Base-by-base conservation (phyloP, 2,888 invertebrate genomes). In the Acronicta psi region DNA sequence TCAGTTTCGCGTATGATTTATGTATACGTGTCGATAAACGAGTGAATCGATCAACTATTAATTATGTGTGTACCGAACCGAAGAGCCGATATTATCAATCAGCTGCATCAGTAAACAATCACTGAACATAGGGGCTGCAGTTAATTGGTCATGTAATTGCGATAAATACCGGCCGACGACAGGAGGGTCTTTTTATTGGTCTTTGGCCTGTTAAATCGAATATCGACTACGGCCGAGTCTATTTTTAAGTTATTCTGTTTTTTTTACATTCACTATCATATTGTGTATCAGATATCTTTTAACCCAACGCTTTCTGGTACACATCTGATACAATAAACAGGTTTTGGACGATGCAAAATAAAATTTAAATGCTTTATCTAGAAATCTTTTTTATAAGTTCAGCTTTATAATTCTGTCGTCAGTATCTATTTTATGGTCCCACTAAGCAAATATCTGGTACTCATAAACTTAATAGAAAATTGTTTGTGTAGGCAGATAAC, bases 81-180 rank as follows among this genome's bases (percentile, higher is more conserved):
- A 42, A 46, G 42, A 46, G 34, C 31, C 38, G 64, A 64, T 69
- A 31, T 9, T 41, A 63, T 71, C 63, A 59, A 71, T 63, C 59
- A 57, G 45, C 54, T 51, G 59, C 47, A 49, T 70, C 51, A 54
- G 31, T 63, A 65, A 60, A 65, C 60, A 56, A 66, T 56, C 36
- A 47, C 34, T 62, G 46, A 58, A 61, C 50, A 55, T 52, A 34
- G 46, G 45, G 17, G 42, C 45, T 34, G 41, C 43, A 42, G 58
- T 65, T 75, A 69, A 74, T 62, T 60, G 60, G 9, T 59, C 56
- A 37, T 65, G 62, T 72, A 69, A 72, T 63, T 63, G 60, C 44
- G 42, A 29, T 62, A 60, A 71, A 58, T 45, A 57, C 45, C 17
- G 25, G 46, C 17, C 23, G 56, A 59, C 69, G 44, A 34, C 53